Conservation (phyloP, 2,888 invertebrate genomes). For the Notodonta ziczac region DNA sequence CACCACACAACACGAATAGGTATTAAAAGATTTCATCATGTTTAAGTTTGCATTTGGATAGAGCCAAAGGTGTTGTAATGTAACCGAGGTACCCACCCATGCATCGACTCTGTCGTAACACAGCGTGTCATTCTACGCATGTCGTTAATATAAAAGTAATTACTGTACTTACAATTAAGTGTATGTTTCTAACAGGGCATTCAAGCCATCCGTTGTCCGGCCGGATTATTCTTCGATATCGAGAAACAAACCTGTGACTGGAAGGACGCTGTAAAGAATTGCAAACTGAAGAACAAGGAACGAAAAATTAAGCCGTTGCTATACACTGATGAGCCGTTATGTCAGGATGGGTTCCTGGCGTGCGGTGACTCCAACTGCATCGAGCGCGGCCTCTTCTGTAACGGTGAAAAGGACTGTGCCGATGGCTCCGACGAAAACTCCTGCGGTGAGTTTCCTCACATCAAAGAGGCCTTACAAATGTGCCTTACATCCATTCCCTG, state of each 20-base stretch:
- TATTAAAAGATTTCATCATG: not conserved
- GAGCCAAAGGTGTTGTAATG: conserved; percentile 9
- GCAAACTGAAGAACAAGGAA: conserved; percentile 95
- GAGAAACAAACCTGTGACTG: conserved; percentile 98
- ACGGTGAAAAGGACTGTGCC: conserved; percentile 94
- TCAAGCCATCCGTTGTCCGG: conserved; percentile 96
- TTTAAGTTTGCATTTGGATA: conserved; percentile 5
- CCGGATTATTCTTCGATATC: conserved; percentile 96
- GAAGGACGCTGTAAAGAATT: conserved; percentile 97
- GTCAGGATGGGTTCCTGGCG: conserved; percentile 93
- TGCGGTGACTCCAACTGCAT: conserved; percentile 95
- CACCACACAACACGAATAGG: not conserved
- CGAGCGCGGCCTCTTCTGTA: conserved; percentile 95
- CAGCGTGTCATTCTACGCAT: conserved; percentile 9
- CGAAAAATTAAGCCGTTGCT: conserved; percentile 94
- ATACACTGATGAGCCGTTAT: conserved; percentile 95
- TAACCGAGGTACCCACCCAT: conserved; percentile 2
- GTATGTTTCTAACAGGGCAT: conserved; percentile 87
- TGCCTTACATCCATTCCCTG: not conserved
- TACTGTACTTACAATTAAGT: conserved; percentile 30
- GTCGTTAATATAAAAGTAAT: conserved; percentile 18
- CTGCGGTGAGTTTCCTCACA: conserved; percentile 89
- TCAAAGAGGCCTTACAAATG: no score
- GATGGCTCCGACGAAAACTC: conserved; percentile 96
- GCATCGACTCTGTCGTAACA: conserved; percentile 4